phyloP scores from a whole-genome alignment of 2,113 vertebrate species.

The Cyanoramphus novaezelandiae region DNA sequence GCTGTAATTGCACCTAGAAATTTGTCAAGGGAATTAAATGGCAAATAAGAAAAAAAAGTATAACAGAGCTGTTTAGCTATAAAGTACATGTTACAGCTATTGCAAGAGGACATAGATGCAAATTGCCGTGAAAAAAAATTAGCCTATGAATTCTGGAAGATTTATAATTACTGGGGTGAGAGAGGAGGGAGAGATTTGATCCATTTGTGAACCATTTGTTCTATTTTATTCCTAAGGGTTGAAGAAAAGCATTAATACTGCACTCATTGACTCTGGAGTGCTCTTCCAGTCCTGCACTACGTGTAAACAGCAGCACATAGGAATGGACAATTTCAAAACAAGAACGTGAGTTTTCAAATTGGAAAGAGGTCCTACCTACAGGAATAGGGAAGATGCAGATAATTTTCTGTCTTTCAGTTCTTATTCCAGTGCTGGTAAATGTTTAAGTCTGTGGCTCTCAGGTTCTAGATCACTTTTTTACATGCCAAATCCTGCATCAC shows the following conservation, averaged over 20 bases:
- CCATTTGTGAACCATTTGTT: background rate
- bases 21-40: background rate
- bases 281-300: background rate
- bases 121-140: background rate
- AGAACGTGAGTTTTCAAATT: background rate
- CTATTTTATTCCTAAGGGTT: background rate
- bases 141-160: background rate
- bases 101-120: background rate
- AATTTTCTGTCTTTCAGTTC: background rate
- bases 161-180: background rate
- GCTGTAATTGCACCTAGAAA: background rate
- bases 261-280: background rate
- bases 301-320: background rate
- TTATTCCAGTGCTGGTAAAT: background rate
- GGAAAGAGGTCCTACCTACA: background rate
- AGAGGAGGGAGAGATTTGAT: background rate
- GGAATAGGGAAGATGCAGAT: background rate
- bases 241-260: background rate
- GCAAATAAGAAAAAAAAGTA: accelerated
- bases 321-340: background rate
- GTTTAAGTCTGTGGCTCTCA: background rate
- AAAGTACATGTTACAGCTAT: background rate
- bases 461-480: background rate
- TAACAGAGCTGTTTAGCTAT: background rate
- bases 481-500: background rate